A percentile compares a stretch with the other conserved stretches of the same genome.
Evolutionary conservation across 2,797 vertebrate species (phyloP).

Genomic region (Megalops cyprinoides): DNA sequence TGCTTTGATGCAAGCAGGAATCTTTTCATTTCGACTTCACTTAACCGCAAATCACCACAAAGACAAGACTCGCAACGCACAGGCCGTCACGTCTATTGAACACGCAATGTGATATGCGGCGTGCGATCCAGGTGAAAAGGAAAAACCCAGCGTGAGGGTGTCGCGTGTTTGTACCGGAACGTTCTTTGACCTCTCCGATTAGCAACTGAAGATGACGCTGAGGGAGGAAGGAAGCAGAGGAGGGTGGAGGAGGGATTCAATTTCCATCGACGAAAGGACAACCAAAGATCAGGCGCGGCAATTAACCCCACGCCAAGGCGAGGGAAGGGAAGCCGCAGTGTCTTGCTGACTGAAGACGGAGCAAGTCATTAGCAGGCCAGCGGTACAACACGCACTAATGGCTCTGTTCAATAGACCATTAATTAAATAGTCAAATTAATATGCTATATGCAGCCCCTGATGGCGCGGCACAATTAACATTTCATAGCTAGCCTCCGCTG

Average conservation of each 20-base stretch:
- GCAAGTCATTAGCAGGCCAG: constrained; percentile 18
- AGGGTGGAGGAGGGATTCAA: neutral
- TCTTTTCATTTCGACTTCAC: too few species aligned
- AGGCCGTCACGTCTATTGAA: too few species aligned
- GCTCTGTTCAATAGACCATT: constrained; percentile 19
- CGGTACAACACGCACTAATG: constrained; percentile 23
- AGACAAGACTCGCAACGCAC: too few species aligned
- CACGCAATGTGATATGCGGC: too few species aligned
- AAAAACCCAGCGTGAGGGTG: too few species aligned
- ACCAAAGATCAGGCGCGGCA: constrained; percentile 10
- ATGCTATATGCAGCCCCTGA: constrained; percentile 36
- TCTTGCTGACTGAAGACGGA: neutral
- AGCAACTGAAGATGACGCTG: too few species aligned
- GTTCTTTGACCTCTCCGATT: too few species aligned
- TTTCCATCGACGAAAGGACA: constrained; percentile 25
- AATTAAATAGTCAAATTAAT: constrained; percentile 28
- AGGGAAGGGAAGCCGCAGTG: neutral
- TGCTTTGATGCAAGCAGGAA: neutral
- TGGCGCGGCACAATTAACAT: constrained; percentile 66
- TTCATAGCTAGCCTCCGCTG: constrained; percentile 56
- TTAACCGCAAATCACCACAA: too few species aligned
- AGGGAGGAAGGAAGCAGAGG: neutral
- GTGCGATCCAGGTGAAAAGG: too few species aligned
- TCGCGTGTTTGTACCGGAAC: too few species aligned
- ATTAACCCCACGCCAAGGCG: neutral